Evolutionary conservation across 2,888 invertebrate genomes (phyloP).

Genomic region (Phasia obesa): DNA sequence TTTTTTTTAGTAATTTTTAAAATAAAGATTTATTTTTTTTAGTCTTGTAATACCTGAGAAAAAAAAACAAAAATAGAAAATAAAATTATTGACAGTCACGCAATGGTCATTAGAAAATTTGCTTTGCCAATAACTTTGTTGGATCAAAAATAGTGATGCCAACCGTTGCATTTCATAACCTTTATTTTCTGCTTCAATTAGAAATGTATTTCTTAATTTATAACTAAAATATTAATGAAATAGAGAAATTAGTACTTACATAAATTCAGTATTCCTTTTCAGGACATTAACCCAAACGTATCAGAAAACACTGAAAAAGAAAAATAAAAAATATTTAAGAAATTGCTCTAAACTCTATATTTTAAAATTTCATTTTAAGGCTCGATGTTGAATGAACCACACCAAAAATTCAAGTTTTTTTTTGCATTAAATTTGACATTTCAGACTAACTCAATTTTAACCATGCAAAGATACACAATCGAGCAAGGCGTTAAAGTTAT

Average conservation of each 20-base stretch:
- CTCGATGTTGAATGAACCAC: too few species aligned
- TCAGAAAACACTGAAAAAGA: constrained; percentile 36
- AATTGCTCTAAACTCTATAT: too few species aligned
- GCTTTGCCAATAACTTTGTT: neutral
- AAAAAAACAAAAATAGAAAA: neutral
- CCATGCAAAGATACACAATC: too few species aligned
- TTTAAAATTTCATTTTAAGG: too few species aligned
- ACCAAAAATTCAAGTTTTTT: too few species aligned
- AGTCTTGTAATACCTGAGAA: neutral
- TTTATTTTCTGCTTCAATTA: neutral
- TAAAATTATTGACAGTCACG: neutral
- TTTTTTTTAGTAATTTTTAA: too few species aligned
- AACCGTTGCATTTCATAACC: neutral
- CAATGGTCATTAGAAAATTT: neutral
- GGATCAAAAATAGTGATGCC: neutral
- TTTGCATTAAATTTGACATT: too few species aligned
- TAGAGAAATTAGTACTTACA: constrained; percentile 29
- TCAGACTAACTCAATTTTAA: too few species aligned
- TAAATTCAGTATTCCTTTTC: neutral
- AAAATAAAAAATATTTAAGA: neutral
- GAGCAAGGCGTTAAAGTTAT: too few species aligned
- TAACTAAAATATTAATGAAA: neutral
- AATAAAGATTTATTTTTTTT: neutral
- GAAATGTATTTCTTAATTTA: neutral
- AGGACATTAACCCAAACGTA: constrained; percentile 25